phyloP scores from a whole-genome alignment of 2,113 vertebrate genomes.

The Cephalophus harveyi region DNA sequence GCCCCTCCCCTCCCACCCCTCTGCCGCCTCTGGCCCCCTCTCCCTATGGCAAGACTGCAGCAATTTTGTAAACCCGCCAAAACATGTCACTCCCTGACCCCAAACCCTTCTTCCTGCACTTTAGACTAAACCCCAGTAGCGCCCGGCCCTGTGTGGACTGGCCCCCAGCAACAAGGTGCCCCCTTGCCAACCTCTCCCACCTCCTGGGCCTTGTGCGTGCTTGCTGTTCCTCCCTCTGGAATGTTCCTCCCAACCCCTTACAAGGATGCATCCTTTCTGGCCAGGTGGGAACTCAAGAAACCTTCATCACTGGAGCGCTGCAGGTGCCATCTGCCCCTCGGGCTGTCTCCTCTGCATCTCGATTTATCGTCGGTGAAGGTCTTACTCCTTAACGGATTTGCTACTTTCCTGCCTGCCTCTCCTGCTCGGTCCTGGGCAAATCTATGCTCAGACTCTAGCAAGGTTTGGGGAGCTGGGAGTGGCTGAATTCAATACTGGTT shows the following conservation, averaged over 20 bases:
- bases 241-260: too few relatives aligned
- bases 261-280: not conserved
- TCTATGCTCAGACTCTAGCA: not conserved
- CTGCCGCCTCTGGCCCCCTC: not conserved
- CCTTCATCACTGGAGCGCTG: not conserved
- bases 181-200: not conserved
- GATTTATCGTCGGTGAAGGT: rapidly evolving
- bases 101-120: not conserved
- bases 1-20: not conserved
- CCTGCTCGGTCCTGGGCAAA: not conserved
- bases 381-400: not conserved
- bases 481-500: not conserved
- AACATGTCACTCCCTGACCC: not conserved
- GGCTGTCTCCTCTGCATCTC: not conserved
- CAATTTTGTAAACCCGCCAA: not conserved
- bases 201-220: not conserved
- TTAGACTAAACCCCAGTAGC: not conserved
- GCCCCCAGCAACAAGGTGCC: not conserved
- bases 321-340: too few relatives aligned
- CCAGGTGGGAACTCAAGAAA: not conserved
- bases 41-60: not conserved
- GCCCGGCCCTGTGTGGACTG: too few relatives aligned
- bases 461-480: not conserved
- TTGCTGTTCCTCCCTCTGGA: not conserved
- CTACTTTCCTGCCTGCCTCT: not conserved